Evolutionary conservation across 1,140 invertebrate species (phyloP).

Genomic region (Plectrocnemia conspersa): DNA sequence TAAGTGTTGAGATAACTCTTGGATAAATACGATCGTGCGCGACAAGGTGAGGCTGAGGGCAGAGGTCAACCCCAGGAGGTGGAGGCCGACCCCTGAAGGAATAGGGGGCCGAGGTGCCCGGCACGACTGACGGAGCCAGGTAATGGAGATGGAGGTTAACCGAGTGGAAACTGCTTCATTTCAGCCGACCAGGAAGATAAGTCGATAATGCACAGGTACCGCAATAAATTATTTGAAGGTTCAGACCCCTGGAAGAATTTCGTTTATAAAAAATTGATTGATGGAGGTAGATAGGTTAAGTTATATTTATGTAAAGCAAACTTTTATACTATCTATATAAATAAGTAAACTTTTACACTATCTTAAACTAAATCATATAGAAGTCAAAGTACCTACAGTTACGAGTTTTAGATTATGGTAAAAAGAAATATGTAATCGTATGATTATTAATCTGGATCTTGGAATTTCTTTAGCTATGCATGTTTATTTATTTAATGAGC

Average conservation of each 20-base stretch:
- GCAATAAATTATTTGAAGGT: conserved; percentile 25
- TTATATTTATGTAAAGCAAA: too few relatives aligned
- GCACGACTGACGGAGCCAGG: conserved; percentile 27
- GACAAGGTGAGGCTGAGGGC: conserved; percentile 21
- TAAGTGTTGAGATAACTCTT: conserved; percentile 28
- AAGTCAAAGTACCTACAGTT: too few relatives aligned
- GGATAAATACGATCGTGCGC: conserved; percentile 14
- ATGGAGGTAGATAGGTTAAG: too few relatives aligned
- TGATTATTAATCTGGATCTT: too few relatives aligned
- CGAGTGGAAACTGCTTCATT: conserved; percentile 35
- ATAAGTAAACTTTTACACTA: too few relatives aligned
- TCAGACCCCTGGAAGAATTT: conserved; percentile 8
- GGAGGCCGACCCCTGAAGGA: background rate
- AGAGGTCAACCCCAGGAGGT: conserved; percentile 14
- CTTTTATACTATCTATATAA: too few relatives aligned
- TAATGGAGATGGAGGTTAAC: conserved; percentile 32
- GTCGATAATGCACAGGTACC: conserved; percentile 33
- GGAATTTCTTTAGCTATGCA: too few relatives aligned
- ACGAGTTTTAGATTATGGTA: too few relatives aligned
- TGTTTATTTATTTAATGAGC: too few relatives aligned
- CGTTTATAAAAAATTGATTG: too few relatives aligned
- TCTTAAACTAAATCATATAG: too few relatives aligned
- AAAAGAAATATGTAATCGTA: too few relatives aligned
- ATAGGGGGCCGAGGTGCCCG: conserved; percentile 5
- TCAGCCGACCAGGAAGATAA: conserved; percentile 31